Percentiles rank a stretch among this genome's conserved stretches.
Evolutionary conservation across 2,113 vertebrate species (phyloP).

Genomic region (Ceuthmochares aereus): DNA sequence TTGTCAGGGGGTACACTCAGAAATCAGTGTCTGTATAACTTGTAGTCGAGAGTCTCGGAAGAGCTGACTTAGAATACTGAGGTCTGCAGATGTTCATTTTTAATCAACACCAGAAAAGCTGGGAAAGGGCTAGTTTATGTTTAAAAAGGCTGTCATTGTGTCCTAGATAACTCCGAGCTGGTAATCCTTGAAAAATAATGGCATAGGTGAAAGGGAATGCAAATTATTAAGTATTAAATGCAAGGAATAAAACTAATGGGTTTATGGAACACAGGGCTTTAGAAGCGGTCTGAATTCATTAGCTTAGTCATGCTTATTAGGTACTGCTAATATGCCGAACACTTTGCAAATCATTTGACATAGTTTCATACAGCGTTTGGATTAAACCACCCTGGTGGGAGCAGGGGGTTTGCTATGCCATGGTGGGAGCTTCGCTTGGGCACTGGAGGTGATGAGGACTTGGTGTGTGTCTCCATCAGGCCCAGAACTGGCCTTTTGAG

Average conservation of each 20-base stretch:
- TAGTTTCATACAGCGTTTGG: not conserved
- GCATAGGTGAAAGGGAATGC: not conserved
- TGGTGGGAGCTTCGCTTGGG: not conserved
- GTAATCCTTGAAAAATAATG: not conserved
- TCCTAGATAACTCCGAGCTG: not conserved
- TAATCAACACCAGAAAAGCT: not conserved
- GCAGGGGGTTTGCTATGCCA: not conserved
- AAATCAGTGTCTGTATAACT: not conserved
- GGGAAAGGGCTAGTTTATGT: not conserved
- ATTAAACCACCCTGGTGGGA: not conserved
- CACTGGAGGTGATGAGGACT: not conserved
- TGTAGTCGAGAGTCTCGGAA: not conserved
- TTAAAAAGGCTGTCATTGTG: not conserved
- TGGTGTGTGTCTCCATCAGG: not conserved
- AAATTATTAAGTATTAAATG: not conserved
- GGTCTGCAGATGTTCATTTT: not conserved
- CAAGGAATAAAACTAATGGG: not conserved
- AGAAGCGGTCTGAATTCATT: not conserved
- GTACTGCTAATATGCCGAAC: not conserved
- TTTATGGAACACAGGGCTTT: not conserved
- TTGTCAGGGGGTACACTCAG: slow-evolving; percentile 20
- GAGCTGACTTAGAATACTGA: not conserved
- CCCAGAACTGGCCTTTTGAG: not conserved
- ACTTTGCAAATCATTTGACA: not conserved
- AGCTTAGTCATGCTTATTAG: slow-evolving; percentile 35